Conservation (phyloP, 2,113 vertebrate species). For the Tupaia chinensis region DNA sequence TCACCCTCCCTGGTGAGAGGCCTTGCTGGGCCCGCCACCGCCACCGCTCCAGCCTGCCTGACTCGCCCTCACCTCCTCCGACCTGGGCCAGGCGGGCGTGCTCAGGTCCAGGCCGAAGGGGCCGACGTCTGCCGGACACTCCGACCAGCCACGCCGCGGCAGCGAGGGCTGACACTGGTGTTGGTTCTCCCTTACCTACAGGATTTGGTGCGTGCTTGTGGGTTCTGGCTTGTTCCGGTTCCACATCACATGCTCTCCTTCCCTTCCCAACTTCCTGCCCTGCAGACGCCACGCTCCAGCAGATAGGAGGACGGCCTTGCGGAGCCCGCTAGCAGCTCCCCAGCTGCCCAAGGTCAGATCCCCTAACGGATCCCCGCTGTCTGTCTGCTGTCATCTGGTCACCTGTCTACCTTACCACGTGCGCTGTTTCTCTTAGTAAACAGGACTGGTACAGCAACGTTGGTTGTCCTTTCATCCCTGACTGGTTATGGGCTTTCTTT, state of each 20-base stretch:
- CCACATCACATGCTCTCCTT: neutral
- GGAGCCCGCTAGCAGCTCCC: neutral
- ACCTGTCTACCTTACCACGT: neutral
- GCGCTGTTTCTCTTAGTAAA: neutral
- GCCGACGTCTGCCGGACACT: neutral
- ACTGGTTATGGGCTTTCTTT: neutral
- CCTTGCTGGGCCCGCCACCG: neutral
- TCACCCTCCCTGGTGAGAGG: neutral
- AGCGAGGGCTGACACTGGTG: neutral
- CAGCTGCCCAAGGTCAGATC: neutral
- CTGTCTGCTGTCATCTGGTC: neutral
- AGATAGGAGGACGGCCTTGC: neutral
- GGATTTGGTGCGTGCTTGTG: neutral
- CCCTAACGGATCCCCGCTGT: neutral
- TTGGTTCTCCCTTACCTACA: neutral
- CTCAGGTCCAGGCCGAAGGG: neutral
- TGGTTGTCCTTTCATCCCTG: neutral
- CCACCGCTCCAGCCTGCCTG: neutral
- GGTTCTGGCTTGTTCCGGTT: neutral
- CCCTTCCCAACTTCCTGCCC: neutral
- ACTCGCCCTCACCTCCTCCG: neutral
- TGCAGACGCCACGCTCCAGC: neutral
- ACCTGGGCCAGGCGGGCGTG: neutral
- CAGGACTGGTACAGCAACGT: neutral
- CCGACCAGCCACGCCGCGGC: neutral